Percentiles rank a stretch among this genome's conserved stretches.
These are phyloP conservation scores for Steinernema scapterisci DNA, from an alignment of 2,888 invertebrate genomes.

Conservation along the genomic window DNA sequence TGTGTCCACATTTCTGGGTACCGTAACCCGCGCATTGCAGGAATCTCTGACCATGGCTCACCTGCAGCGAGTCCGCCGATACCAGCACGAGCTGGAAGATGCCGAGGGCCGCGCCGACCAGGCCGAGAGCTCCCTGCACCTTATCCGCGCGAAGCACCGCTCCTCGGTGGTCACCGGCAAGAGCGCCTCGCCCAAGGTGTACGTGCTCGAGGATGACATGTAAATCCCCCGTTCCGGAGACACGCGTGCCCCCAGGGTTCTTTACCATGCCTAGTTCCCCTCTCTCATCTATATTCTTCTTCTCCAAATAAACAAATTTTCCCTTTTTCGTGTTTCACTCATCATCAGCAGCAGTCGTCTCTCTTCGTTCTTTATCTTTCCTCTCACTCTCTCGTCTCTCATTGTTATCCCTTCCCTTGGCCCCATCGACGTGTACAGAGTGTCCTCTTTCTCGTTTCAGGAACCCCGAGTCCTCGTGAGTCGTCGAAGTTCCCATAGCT, in stretches of 20 bases:
- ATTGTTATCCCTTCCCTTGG: conserved; percentile 12
- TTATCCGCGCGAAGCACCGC: conserved; percentile 96
- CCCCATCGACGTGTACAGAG: conserved; percentile 31
- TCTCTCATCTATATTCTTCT: not conserved
- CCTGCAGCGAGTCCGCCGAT: conserved; percentile 92
- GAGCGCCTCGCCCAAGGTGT: conserved; percentile 54
- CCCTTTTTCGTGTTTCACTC: conserved; percentile 25
- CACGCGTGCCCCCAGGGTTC: not conserved
- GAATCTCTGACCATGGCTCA: conserved; percentile 74
- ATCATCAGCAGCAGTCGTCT: conserved; percentile 3
- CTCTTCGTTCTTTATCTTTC: too few species aligned
- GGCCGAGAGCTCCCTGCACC: conserved; percentile 76
- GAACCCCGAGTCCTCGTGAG: conserved; percentile 17
- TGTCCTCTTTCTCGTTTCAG: conserved; percentile 18
- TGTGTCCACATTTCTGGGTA: not conserved
- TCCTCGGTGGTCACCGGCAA: conserved; percentile 61
- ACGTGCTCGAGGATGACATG: conserved; percentile 49
- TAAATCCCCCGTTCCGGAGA: conserved; percentile 29
- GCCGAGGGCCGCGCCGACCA: conserved; percentile 92
- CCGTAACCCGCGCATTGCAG: conserved; percentile 44
- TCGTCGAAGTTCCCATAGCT: conserved; percentile 31
- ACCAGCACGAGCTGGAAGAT: conserved; percentile 95
- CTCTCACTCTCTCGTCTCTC: not conserved
- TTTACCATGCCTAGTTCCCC: conserved; percentile 13
- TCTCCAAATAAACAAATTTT: conserved; percentile 24